Base-by-base conservation (phyloP, 2,113 vertebrate species). In the Takifugu bimaculatus region DNA sequence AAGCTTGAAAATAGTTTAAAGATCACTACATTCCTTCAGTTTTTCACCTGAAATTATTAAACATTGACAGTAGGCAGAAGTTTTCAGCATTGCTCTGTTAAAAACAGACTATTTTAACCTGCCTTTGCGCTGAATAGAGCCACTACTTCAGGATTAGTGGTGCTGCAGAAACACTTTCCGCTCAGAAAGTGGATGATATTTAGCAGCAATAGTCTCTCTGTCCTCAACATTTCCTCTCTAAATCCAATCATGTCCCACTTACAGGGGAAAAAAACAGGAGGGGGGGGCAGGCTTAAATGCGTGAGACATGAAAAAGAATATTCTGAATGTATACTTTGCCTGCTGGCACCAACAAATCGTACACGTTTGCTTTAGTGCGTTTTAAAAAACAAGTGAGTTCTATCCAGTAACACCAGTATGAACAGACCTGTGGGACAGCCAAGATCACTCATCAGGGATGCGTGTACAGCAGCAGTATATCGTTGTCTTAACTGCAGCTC, bases 211-310 rank as follows among this genome's bases (percentile, higher is more conserved):
- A 75, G 64, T 51, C 48, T 61, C 71, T 52, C 57, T 57, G 63
- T 61, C 69, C 60, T 29, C 50, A 48, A 43, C 79, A 77, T 81
- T 84, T 86, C 72, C 82, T 80, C 65, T 63, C 63, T 63, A 78
- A 88, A 88, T 85, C 81, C 77, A 81, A 81, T 84, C 74, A 75
- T 76, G 84, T 59, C 71, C 79, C 70, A 82, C 72, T 88, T 85
- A 80, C 70, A 65, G 80, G 20, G 20, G 20, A 20, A 20, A 85
- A 85, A 61, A 63, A 9, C 1, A 6, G 29, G 29, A 32, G 29
- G 4, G 29, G 32, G 4, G 6, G 65, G 80, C 63, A 65, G 79
- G 79, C 72, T 77, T 61, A 66, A 20, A 20, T 10, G 7, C 11
- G 57, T 35, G 57, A 65, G 52, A 71, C 56, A 76, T 59, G 64